These are phyloP conservation scores for Ptychoptera contaminata DNA, from an alignment of 2,888 invertebrate genomes.

Conservation along the genomic window DNA sequence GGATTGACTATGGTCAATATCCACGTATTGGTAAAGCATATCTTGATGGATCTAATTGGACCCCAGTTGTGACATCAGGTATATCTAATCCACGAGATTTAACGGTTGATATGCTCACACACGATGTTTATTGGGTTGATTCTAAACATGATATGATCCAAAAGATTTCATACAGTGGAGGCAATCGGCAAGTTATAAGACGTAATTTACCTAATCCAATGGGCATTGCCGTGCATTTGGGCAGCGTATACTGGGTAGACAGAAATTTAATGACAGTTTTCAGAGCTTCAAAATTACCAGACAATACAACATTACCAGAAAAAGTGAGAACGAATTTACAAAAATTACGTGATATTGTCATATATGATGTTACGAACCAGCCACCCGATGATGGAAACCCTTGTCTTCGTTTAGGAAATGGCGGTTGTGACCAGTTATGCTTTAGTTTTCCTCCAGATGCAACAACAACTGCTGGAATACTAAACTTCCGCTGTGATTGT, in stretches of 20 bases:
- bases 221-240: slow-evolving; percentile 76
- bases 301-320: slow-evolving; percentile 51
- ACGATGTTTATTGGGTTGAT: slow-evolving; percentile 97
- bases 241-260: slow-evolving; percentile 89
- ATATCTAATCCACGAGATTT: slow-evolving; percentile 81
- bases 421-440: slow-evolving; percentile 88
- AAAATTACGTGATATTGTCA: slow-evolving; percentile 76
- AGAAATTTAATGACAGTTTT: slow-evolving; percentile 73
- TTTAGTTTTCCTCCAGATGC: slow-evolving; percentile 72
- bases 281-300: slow-evolving; percentile 61
- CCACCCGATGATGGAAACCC: slow-evolving; percentile 70
- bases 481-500: slow-evolving; percentile 71
- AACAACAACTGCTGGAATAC: slow-evolving; percentile 26
- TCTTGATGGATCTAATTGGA: slow-evolving; percentile 77
- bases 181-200: slow-evolving; percentile 65
- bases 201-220: slow-evolving; percentile 83
- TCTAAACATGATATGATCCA: slow-evolving; percentile 88
- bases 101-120: slow-evolving; percentile 81
- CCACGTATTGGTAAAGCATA: slow-evolving; percentile 81
- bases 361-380: slow-evolving; percentile 80
- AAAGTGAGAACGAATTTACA: slow-evolving; percentile 68
- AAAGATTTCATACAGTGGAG: slow-evolving; percentile 71
- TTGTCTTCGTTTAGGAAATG: slow-evolving; percentile 57
- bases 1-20: slow-evolving; percentile 96
- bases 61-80: slow-evolving; percentile 73